Conservation (phyloP, 2,797 vertebrate species). For the Acanthurus leucopareius region DNA sequence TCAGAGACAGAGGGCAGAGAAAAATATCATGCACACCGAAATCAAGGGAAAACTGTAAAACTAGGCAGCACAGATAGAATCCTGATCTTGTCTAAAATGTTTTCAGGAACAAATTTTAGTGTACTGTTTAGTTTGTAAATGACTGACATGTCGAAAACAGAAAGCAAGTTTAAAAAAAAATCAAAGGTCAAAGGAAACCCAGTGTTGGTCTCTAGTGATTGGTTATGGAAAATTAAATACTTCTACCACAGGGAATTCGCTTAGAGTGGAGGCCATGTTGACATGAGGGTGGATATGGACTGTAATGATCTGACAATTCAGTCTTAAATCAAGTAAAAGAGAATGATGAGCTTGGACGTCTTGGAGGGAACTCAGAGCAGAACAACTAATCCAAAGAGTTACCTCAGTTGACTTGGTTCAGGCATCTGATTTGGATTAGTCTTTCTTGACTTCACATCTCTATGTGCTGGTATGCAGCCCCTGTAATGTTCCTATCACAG, state of each 20-base stretch:
- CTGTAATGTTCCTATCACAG: constrained; percentile 78
- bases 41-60: not conserved
- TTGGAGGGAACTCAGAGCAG: not conserved
- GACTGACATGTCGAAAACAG: too few species aligned
- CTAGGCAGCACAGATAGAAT: not conserved
- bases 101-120: not conserved
- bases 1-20: too few species aligned
- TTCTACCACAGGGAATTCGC: too few species aligned
- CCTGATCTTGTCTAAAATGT: not conserved
- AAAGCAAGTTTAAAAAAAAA: too few species aligned
- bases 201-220: too few species aligned
- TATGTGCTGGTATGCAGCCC: constrained; percentile 83
- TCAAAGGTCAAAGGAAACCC: too few species aligned
- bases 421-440: constrained; percentile 28
- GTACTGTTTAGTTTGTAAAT: not conserved
- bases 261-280: too few species aligned
- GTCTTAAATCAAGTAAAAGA: too few species aligned
- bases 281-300: too few species aligned
- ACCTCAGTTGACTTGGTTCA: not conserved
- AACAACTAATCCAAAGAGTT: constrained; percentile 2
- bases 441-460: constrained; percentile 72
- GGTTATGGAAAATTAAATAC: too few species aligned
- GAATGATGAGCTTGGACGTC: not conserved
- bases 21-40: too few species aligned
- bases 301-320: too few species aligned